These are phyloP conservation scores for Odobenus rosmarus DNA, from an alignment of 2,113 vertebrate species.

Conservation along the genomic window DNA sequence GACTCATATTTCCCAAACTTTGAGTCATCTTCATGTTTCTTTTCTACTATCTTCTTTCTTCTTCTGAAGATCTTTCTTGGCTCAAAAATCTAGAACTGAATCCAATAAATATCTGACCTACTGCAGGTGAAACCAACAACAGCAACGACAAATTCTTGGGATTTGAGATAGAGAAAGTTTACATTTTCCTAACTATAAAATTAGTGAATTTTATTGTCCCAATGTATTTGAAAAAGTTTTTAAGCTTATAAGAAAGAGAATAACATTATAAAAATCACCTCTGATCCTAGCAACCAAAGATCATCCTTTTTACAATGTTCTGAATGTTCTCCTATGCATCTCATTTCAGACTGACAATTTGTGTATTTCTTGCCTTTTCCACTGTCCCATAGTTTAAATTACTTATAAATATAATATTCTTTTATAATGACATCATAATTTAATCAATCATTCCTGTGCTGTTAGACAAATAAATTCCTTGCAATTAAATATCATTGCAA, in stretches of 20 bases:
- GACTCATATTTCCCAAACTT: constrained; percentile 16
- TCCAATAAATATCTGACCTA: neutral
- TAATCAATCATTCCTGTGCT: neutral
- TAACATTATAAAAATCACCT: neutral
- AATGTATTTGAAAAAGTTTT: neutral
- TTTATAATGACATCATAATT: constrained; percentile 36
- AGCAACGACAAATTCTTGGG: neutral
- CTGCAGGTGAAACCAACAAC: neutral
- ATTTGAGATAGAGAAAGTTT: neutral
- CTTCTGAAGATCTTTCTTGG: constrained; percentile 14
- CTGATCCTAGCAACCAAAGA: neutral
- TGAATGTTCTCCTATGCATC: neutral
- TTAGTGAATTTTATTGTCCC: neutral
- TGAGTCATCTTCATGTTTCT: neutral
- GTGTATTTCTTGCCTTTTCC: neutral
- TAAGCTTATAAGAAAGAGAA: neutral
- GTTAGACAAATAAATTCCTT: constrained; percentile 36
- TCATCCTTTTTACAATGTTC: neutral
- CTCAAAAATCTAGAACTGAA: neutral
- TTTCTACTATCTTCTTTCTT: neutral
- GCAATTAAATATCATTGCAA: constrained; percentile 11
- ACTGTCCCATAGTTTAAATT: constrained; percentile 33
- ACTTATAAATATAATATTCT: constrained; percentile 47
- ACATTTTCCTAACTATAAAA: neutral
- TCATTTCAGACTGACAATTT: neutral